Percentiles rank a stretch among this genome's conserved stretches.
phyloP scores from a whole-genome alignment of 2,113 vertebrate species.

The Pterocles gutturalis region DNA sequence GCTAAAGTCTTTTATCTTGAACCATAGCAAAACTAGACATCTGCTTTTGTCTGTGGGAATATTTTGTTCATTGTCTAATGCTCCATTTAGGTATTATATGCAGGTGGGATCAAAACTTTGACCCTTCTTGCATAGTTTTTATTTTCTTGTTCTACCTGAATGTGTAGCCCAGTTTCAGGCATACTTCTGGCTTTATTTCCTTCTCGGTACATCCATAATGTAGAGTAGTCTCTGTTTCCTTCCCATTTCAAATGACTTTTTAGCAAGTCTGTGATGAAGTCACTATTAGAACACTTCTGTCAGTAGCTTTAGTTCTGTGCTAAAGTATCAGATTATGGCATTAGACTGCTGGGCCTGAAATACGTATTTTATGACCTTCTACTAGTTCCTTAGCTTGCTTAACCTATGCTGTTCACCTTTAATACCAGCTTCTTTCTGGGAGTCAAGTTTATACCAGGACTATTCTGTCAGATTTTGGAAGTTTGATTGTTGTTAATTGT shows the following conservation, averaged over 20 bases:
- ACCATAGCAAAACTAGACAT: neutral
- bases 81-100: neutral
- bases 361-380: neutral
- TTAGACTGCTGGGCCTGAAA: neutral
- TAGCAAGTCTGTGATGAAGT: neutral
- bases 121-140: neutral
- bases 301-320: neutral
- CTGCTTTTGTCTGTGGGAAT: neutral
- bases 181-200: neutral
- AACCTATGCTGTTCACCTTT: neutral
- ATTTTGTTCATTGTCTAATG: neutral
- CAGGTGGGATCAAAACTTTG: neutral
- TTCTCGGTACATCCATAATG: accelerated
- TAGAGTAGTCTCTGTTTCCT: neutral
- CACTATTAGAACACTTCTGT: neutral
- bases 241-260: neutral
- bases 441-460: neutral
- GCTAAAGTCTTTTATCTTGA: neutral
- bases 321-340: neutral
- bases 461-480: neutral
- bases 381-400: neutral
- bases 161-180: neutral
- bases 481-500: neutral
- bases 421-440: neutral
- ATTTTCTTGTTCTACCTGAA: neutral